A percentile compares a stretch with the other conserved stretches of the same genome.
Evolutionary conservation across 2,888 invertebrate species (phyloP).

Genomic region (Elysia crispata): DNA sequence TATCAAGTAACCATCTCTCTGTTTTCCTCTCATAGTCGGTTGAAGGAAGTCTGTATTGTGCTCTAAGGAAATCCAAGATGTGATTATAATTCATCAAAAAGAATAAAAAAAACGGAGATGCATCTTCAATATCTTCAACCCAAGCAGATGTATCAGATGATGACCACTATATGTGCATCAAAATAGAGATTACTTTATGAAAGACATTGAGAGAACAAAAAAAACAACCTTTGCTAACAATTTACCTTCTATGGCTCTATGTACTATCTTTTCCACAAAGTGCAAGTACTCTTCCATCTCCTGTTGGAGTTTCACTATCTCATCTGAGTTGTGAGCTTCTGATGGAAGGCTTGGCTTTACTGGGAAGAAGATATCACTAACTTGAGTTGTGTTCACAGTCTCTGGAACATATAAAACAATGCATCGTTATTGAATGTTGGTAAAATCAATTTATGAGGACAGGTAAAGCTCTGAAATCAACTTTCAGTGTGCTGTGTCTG

Average conservation of each 20-base stretch:
- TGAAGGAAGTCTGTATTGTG: conserved; percentile 55
- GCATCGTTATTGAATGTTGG: no score
- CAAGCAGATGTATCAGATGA: no score
- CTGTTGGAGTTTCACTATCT: conserved; percentile 66
- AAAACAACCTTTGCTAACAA: no score
- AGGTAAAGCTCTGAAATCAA: no score
- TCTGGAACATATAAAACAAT: background rate
- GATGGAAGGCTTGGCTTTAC: conserved; percentile 54
- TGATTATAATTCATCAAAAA: background rate
- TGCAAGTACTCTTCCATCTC: conserved; percentile 69
- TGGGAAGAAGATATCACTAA: conserved; percentile 61
- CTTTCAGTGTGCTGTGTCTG: no score
- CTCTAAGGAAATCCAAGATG: conserved; percentile 49
- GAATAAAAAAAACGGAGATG: background rate
- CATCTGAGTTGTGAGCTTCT: conserved; percentile 47
- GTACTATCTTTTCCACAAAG: conserved; percentile 68
- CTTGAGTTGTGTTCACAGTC: conserved; percentile 38
- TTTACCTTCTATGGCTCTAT: conserved; percentile 55
- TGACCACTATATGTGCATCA: no score
- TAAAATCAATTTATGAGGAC: no score
- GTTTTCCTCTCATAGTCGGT: conserved; percentile 56
- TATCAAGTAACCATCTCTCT: conserved; percentile 57
- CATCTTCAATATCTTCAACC: no score
- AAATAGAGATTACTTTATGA: no score
- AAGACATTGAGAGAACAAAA: no score